These are phyloP conservation scores for Peromyscus aztecus DNA, from an alignment of 2,797 vertebrate species.

Conservation along the genomic window DNA sequence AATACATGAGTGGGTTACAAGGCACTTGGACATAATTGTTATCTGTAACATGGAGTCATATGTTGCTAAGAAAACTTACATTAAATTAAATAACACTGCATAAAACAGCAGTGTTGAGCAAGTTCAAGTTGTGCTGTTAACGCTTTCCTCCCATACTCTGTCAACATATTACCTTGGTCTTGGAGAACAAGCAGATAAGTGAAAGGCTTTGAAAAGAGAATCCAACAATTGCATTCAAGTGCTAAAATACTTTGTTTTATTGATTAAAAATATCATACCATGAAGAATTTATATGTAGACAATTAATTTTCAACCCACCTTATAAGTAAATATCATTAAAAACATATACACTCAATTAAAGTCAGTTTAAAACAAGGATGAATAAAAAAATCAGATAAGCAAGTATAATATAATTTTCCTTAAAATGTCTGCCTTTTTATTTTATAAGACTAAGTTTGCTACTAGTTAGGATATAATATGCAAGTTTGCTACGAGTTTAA, in stretches of 20 bases:
- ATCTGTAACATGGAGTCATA: slow-evolving; percentile 24
- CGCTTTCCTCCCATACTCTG: not conserved
- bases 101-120: slow-evolving; percentile 9
- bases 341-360: not conserved
- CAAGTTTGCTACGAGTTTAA: slow-evolving; percentile 61
- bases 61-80: not conserved
- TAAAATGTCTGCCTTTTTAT: slow-evolving; percentile 50
- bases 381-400: slow-evolving; percentile 2
- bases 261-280: not conserved
- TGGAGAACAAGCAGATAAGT: not conserved
- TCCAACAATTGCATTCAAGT: not conserved
- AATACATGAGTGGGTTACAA: slow-evolving; percentile 58
- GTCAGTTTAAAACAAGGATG: not conserved
- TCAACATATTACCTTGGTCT: slow-evolving; percentile 8
- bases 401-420: not conserved
- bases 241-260: slow-evolving; percentile 35
- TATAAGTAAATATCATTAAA: slow-evolving; percentile 44
- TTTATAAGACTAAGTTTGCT: slow-evolving; percentile 24
- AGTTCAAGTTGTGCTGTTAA: not conserved
- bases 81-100: slow-evolving; percentile 30
- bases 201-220: slow-evolving; percentile 11
- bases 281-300: slow-evolving; percentile 2
- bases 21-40: slow-evolving; percentile 51
- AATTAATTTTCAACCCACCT: not conserved
- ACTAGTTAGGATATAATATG: slow-evolving; percentile 71